These are phyloP conservation scores for Pterois miles DNA, from an alignment of 2,797 vertebrate species.

Conservation along the genomic window DNA sequence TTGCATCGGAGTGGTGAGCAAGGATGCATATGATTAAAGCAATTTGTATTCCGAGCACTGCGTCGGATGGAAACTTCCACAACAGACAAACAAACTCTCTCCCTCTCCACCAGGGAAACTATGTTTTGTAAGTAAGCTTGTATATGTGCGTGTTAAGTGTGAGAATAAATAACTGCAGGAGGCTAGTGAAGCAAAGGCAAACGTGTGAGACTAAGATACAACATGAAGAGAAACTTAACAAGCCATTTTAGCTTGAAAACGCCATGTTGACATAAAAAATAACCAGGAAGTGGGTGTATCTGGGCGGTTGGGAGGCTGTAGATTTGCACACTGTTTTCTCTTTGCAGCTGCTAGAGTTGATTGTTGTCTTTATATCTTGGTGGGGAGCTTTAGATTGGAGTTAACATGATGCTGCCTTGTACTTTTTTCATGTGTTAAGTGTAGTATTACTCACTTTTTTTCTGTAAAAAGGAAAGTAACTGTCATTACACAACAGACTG, in stretches of 20 bases:
- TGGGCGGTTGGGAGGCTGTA: neutral
- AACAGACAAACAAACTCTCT: conserved; percentile 43
- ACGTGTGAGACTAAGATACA: conserved; percentile 1
- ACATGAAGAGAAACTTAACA: neutral
- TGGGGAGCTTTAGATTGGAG: neutral
- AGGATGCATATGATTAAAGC: conserved; percentile 37
- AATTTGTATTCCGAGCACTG: conserved; percentile 46
- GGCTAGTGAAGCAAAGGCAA: conserved; percentile 11
- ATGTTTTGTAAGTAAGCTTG: conserved; percentile 28
- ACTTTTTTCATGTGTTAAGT: neutral
- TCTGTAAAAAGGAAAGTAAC: too few species aligned
- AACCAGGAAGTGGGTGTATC: neutral
- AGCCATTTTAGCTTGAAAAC: conserved; percentile 5
- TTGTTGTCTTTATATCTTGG: neutral
- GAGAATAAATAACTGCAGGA: conserved; percentile 28
- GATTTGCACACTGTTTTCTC: neutral
- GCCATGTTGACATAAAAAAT: conserved; percentile 2
- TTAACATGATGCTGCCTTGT: conserved; percentile 3
- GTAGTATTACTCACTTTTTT: neutral
- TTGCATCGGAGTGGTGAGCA: conserved; percentile 15
- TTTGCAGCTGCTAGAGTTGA: neutral
- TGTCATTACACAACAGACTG: neutral
- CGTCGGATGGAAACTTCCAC: conserved; percentile 29
- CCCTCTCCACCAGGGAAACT: conserved; percentile 23
- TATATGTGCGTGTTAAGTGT: neutral